A percentile compares a stretch with the other conserved stretches of the same genome.
Conservation (phyloP, 2,888 invertebrate species). For the Furcula furcula region DNA sequence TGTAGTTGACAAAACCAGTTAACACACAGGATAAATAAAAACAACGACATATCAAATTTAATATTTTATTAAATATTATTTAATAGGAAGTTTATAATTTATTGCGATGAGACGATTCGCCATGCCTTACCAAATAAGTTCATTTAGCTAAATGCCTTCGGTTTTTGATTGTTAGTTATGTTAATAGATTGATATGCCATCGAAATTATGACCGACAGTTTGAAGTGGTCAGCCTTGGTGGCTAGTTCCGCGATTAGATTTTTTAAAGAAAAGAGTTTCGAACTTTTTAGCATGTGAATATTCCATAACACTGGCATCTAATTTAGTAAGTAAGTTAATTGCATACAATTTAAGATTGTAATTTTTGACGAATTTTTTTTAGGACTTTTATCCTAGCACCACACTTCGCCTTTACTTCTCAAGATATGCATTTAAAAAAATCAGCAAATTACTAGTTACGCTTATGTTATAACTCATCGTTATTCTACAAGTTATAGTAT, state of each 20-base stretch:
- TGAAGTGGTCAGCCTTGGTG: constrained; percentile 43
- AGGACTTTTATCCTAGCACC: too few relatives aligned
- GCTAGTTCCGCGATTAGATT: constrained; percentile 33
- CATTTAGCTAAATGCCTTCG: constrained; percentile 9
- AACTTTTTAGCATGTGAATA: neutral
- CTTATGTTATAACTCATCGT: too few relatives aligned
- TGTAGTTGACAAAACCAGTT: too few relatives aligned
- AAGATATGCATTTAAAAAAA: too few relatives aligned
- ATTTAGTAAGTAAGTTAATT: too few relatives aligned
- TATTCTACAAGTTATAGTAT: too few relatives aligned
- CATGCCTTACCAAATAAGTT: constrained; percentile 4
- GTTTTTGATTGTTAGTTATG: constrained; percentile 29
- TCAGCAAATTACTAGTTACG: too few relatives aligned
- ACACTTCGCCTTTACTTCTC: too few relatives aligned
- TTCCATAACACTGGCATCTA: neutral
- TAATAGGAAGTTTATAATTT: neutral
- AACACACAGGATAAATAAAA: too few relatives aligned
- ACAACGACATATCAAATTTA: too few relatives aligned
- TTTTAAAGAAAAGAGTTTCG: neutral
- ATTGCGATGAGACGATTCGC: neutral
- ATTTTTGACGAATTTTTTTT: too few relatives aligned
- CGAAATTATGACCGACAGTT: constrained; percentile 24
- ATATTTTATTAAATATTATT: too few relatives aligned
- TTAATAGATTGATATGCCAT: constrained; percentile 32
- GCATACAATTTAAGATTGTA: neutral